These are phyloP conservation scores for Sterrhoptilus dennistouni DNA, from an alignment of 2,113 vertebrate species.

Conservation along the genomic window DNA sequence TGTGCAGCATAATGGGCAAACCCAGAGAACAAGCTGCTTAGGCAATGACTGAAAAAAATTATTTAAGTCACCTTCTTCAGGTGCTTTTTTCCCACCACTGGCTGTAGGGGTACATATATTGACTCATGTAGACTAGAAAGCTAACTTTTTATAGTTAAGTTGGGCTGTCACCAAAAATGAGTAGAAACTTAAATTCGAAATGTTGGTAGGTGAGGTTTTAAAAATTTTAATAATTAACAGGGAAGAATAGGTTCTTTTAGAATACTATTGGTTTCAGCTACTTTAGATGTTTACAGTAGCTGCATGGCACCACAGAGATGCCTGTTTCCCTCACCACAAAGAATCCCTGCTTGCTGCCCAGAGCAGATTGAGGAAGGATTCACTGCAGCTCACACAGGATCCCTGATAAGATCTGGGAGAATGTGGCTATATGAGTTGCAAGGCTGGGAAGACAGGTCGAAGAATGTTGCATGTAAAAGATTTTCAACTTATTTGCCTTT, in stretches of 20 bases:
- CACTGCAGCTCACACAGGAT: not conserved
- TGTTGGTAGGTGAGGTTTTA: not conserved
- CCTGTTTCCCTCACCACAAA: not conserved
- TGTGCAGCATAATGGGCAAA: not conserved
- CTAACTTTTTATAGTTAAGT: not conserved
- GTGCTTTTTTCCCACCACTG: not conserved
- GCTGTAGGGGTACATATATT: not conserved
- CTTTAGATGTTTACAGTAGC: not conserved
- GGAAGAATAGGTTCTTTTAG: not conserved
- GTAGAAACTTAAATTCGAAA: not conserved
- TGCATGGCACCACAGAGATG: not conserved
- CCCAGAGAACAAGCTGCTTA: not conserved
- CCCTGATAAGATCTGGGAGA: not conserved
- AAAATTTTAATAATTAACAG: not conserved
- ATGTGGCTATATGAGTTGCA: rapidly evolving
- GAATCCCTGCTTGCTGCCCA: not conserved
- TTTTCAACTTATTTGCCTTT: not conserved
- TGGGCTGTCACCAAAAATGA: not conserved
- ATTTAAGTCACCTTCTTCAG: not conserved
- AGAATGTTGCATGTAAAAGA: not conserved
- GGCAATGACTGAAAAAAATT: not conserved
- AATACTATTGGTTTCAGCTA: not conserved
- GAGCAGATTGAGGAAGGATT: not conserved
- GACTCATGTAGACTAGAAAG: not conserved
- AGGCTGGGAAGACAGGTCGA: not conserved